Evolutionary conservation across 2,113 vertebrate genomes (phyloP), one percentile per base, ranked within the genome.

Genomic region (Pomatorhinus ruficollis): DNA sequence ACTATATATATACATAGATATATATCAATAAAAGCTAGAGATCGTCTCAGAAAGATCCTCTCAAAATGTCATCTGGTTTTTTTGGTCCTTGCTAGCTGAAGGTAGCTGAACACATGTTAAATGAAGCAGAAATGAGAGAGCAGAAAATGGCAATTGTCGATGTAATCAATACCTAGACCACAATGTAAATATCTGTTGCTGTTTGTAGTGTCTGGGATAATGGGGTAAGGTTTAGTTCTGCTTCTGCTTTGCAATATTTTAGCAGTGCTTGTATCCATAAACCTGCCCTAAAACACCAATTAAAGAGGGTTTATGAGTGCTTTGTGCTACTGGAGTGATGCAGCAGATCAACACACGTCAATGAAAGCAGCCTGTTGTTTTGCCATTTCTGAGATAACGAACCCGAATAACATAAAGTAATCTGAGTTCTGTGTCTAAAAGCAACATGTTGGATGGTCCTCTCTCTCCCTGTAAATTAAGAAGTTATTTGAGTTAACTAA

Each of bases 301-400:
- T 91, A 71, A 89, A 59, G 30, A 45, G 54, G 15, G 33, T 92
- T 97, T 90, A 86, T 93, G 54, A 66, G 44, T 75, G 27, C 56
- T 81, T 65, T 93, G 37, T 85, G 60, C 83, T 80, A 44, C 60
- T 61, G 17, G 42, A 83, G 27, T 76, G 39, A 66, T 76, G 56
- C 31, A 87, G 79, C 54, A 66, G 56, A 60, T 71, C 56, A 66
- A 23, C 27, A 24, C 3, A 20, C 15, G 44, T 57, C 91, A 80
- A 27, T 4, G 4, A 56, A 83, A 74, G 21, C n/a, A 50, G 19
- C 15, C 33, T 89, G 47, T 45, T 93, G n/a, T 77, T 89, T 82
- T 74, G 31, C 39, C 20, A 33, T 45, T 52, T 87, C 56, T 27
- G 56, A 88, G 63, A 56, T 25, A 57, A 35, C 2, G 52, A 83